phyloP scores from a whole-genome alignment of 2,797 vertebrate species.

The Hyperoplus lanceolatus region DNA sequence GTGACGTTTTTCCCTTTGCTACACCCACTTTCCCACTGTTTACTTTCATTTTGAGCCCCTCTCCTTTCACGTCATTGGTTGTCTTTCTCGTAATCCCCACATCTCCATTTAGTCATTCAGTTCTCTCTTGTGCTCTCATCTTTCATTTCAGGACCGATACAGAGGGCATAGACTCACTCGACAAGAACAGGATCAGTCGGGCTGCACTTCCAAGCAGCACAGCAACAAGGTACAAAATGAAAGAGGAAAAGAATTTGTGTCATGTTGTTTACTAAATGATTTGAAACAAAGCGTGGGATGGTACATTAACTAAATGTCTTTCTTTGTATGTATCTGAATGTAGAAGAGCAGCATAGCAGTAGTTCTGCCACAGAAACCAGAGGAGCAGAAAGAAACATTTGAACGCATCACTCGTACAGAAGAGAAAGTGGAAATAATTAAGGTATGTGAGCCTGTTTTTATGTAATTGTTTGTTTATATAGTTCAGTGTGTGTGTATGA shows the following conservation, averaged over 20 bases:
- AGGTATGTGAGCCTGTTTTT: slow-evolving; percentile 73
- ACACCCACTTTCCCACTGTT: slow-evolving; percentile 36
- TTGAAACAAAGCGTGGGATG: no score
- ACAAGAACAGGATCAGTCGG: slow-evolving; percentile 74
- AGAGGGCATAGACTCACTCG: slow-evolving; percentile 79
- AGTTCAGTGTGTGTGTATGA: not conserved
- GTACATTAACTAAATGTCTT: not conserved
- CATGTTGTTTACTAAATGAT: not conserved
- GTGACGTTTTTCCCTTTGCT: slow-evolving; percentile 7
- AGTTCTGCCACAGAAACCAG: slow-evolving; percentile 78
- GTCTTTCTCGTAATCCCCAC: slow-evolving; percentile 21
- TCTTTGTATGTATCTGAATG: slow-evolving; percentile 17
- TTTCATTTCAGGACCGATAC: slow-evolving; percentile 76
- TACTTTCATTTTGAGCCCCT: slow-evolving; percentile 42
- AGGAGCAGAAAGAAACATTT: slow-evolving; percentile 71
- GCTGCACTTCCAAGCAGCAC: slow-evolving; percentile 53
- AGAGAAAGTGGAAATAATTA: slow-evolving; percentile 90
- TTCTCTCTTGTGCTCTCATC: slow-evolving; percentile 42
- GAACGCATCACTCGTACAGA: slow-evolving; percentile 82
- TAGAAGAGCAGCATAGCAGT: slow-evolving; percentile 86
- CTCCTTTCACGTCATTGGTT: slow-evolving; percentile 26
- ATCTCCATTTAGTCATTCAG: slow-evolving; percentile 17
- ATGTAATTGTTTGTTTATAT: not conserved
- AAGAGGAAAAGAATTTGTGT: not conserved
- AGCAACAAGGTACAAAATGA: slow-evolving; percentile 78